A percentile compares a stretch with the other conserved stretches of the same genome.
phyloP scores from a whole-genome alignment of 2,888 invertebrate genomes.

The Palloptera scutellata region DNA sequence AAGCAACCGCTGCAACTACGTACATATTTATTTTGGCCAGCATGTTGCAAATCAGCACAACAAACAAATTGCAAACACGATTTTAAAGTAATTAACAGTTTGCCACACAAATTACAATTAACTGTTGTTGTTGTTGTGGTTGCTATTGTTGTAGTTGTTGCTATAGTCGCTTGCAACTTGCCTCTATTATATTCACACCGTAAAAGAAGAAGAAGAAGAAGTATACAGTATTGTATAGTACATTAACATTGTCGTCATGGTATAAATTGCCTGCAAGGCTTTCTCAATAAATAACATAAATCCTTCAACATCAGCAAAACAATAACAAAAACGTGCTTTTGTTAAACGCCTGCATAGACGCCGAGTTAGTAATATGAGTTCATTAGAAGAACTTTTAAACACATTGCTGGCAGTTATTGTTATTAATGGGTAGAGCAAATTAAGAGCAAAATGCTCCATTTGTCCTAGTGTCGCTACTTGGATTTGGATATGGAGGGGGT shows the following conservation, averaged over 20 bases:
- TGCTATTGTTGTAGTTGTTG: conserved; percentile 36
- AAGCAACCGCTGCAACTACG: too few species aligned
- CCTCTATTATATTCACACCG: conserved; percentile 17
- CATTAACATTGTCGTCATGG: background rate
- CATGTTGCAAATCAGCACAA: background rate
- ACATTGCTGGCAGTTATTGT: background rate
- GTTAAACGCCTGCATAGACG: background rate
- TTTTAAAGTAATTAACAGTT: conserved; percentile 27
- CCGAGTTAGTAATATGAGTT: conserved; percentile 21
- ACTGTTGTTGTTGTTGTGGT: conserved; percentile 25
- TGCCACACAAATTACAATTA: conserved; percentile 29
- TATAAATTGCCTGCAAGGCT: background rate
- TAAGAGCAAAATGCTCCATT: too few species aligned
- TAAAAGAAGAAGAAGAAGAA: too few species aligned
- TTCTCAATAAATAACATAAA: conserved; percentile 2
- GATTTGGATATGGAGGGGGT: too few species aligned
- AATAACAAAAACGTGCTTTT: conserved; percentile 2
- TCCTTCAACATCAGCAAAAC: background rate
- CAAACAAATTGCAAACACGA: conserved; percentile 7
- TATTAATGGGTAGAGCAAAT: background rate
- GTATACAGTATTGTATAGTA: conserved; percentile 17
- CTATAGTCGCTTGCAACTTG: conserved; percentile 40
- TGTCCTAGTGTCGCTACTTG: too few species aligned
- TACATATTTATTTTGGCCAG: background rate
- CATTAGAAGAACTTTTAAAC: conserved; percentile 10